A percentile compares a stretch with the other conserved stretches of the same genome.
Conservation (phyloP, 2,888 invertebrate species). For the Drosophila nigritarsus region DNA sequence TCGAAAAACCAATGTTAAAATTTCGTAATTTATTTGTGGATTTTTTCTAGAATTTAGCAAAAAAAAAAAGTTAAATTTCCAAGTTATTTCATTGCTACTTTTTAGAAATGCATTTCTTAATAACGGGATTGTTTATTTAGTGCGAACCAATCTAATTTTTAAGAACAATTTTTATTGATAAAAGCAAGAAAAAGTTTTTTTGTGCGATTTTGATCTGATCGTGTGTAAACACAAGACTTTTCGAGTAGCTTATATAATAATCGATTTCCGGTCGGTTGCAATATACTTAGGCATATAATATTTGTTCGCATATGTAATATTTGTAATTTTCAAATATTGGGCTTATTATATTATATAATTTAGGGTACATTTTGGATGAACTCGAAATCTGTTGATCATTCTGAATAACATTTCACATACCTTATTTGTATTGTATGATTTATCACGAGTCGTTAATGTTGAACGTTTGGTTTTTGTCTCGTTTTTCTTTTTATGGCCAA, state of each 20-base stretch:
- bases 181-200: background rate
- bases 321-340: too few relatives aligned
- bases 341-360: background rate
- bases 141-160: background rate
- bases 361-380: background rate
- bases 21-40: background rate
- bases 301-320: too few relatives aligned
- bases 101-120: background rate
- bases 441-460: constrained; percentile 1
- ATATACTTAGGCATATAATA: background rate
- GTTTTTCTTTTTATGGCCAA: constrained; percentile 34
- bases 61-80: background rate
- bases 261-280: background rate
- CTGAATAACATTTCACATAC: background rate
- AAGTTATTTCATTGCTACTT: background rate
- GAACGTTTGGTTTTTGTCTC: constrained; percentile 4
- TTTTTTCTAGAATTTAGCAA: background rate
- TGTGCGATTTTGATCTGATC: background rate
- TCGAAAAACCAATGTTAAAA: background rate
- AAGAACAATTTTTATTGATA: background rate
- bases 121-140: background rate
- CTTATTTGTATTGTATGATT: background rate
- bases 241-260: background rate
- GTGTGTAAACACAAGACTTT: background rate
- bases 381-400: background rate